phyloP scores from a whole-genome alignment of 1,140 invertebrate species.

The Cataglyphis hispanica region DNA sequence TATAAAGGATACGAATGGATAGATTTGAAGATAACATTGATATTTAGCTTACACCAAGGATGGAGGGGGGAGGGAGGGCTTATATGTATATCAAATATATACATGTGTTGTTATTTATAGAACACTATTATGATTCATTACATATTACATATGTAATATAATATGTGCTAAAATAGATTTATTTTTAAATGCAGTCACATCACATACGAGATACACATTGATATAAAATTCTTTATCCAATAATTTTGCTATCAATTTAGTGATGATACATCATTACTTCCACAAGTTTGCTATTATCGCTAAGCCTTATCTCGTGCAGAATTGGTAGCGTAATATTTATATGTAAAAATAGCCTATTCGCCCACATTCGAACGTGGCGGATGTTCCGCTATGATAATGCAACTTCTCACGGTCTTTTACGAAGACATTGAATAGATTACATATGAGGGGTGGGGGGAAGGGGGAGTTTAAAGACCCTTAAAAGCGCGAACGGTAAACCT shows the following conservation, averaged over 20 bases:
- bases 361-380: constrained; percentile 51
- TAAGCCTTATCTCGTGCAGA: background rate
- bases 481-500: constrained; percentile 58
- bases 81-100: background rate
- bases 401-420: constrained; percentile 63
- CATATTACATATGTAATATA: background rate
- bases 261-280: background rate
- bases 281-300: background rate
- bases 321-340: constrained; percentile 12
- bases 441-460: constrained; percentile 67
- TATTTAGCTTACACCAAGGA: background rate
- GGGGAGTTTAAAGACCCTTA: constrained; percentile 79
- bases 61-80: no score
- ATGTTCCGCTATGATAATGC: constrained; percentile 50
- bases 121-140: background rate
- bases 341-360: constrained; percentile 3
- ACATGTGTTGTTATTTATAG: background rate
- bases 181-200: background rate
- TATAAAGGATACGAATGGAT: no score
- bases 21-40: background rate
- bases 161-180: background rate
- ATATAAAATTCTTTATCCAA: background rate
- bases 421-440: constrained; percentile 58
- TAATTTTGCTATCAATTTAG: constrained; percentile 4
- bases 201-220: background rate